These are phyloP conservation scores for Rhopalosiphum padi DNA, from an alignment of 1,140 invertebrate genomes.

Conservation along the genomic window DNA sequence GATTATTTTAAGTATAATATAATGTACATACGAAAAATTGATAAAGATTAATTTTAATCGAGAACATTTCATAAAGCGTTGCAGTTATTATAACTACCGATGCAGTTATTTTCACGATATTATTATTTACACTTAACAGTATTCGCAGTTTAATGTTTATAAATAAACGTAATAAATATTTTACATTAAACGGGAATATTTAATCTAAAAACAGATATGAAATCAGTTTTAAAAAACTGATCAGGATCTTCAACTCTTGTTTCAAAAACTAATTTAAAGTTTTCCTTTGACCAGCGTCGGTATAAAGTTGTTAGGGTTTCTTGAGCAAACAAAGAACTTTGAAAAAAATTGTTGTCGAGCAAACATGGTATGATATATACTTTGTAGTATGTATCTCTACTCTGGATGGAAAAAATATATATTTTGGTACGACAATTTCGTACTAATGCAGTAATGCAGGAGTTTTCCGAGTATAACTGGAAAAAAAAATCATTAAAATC, in stretches of 20 bases:
- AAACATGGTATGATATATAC: constrained; percentile 4
- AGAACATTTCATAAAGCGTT: background rate
- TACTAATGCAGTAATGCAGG: background rate
- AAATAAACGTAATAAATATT: background rate
- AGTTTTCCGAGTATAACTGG: background rate
- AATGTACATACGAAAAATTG: background rate
- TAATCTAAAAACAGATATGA: background rate
- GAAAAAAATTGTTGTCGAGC: background rate
- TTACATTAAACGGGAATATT: background rate
- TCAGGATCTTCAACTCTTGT: background rate
- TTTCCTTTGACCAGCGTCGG: constrained; percentile 22
- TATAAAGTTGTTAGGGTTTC: constrained; percentile 1
- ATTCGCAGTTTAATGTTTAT: background rate
- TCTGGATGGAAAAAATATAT: background rate
- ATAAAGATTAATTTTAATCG: background rate
- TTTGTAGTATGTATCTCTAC: background rate
- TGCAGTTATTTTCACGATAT: background rate
- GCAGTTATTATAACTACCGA: no score
- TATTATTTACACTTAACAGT: background rate
- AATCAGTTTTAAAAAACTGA: background rate
- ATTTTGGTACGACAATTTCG: background rate
- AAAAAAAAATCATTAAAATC: constrained; percentile 6
- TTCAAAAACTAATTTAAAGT: constrained; percentile 49
- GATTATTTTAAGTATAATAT: background rate
- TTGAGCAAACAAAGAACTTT: background rate